Percentiles rank a stretch among this genome's conserved stretches.
Evolutionary conservation across 2,888 invertebrate genomes (phyloP).

Genomic region (Melinopterus prodromus): DNA sequence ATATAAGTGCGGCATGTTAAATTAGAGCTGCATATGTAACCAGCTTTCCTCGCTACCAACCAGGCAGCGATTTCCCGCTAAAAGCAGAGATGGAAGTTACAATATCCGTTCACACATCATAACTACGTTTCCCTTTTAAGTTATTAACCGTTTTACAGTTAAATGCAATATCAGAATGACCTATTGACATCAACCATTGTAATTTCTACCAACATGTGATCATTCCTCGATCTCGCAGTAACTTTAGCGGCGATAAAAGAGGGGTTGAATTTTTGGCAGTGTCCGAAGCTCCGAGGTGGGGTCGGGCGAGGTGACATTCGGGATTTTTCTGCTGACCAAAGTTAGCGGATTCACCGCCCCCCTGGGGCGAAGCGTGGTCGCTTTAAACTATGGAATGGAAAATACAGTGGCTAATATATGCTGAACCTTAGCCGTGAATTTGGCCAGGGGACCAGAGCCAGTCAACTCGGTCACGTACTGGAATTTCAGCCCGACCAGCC

Average conservation of each 20-base stretch:
- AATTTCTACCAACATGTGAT: too few relatives aligned
- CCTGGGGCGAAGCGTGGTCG: background rate
- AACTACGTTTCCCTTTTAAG: too few relatives aligned
- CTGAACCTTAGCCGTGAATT: conserved; percentile 4
- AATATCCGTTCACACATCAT: too few relatives aligned
- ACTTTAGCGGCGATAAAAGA: background rate
- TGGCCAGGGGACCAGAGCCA: background rate
- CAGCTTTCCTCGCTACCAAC: background rate
- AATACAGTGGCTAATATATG: background rate
- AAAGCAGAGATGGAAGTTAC: background rate
- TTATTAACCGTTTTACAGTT: too few relatives aligned
- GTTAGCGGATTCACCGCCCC: background rate
- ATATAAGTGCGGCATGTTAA: background rate
- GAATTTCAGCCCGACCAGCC: background rate
- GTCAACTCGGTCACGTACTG: background rate
- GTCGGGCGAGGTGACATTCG: background rate
- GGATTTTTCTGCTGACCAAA: conserved; percentile 4
- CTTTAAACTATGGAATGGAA: conserved; percentile 4
- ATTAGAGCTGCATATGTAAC: background rate
- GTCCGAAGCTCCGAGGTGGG: background rate
- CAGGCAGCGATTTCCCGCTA: too few relatives aligned
- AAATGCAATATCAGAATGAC: too few relatives aligned
- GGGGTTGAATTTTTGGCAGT: background rate
- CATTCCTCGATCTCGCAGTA: background rate
- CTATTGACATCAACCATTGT: too few relatives aligned